Evolutionary conservation across 2,888 invertebrate genomes (phyloP).

Genomic region (Troides aeacus): DNA sequence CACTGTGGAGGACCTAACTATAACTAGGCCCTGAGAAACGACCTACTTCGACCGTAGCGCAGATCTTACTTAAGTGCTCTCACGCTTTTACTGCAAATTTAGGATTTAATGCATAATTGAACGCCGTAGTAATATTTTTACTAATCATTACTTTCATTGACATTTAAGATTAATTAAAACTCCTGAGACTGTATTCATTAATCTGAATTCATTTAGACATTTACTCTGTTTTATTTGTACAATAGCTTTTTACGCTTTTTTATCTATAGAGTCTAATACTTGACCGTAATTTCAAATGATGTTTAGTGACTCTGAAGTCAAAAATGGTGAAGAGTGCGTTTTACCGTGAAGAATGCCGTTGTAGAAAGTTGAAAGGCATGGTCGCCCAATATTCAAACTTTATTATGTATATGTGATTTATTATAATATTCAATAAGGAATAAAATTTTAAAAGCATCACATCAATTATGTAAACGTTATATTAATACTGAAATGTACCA

Average conservation of each 20-base stretch:
- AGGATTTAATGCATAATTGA: constrained; percentile 24
- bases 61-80: constrained; percentile 46
- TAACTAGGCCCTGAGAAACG: constrained; percentile 56
- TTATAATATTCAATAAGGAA: constrained; percentile 12
- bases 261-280: too few relatives aligned
- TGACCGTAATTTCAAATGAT: too few relatives aligned
- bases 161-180: neutral
- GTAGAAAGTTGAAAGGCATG: constrained; percentile 12
- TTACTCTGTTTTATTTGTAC: too few relatives aligned
- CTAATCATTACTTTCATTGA: neutral
- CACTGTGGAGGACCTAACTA: constrained; percentile 53
- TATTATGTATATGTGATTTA: neutral
- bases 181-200: neutral
- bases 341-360: constrained; percentile 10
- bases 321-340: neutral
- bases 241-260: too few relatives aligned
- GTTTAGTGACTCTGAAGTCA: too few relatives aligned
- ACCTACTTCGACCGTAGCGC: constrained; percentile 56
- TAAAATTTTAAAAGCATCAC: constrained; percentile 2
- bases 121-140: neutral
- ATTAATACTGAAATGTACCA: constrained; percentile 8
- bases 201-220: neutral
- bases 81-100: constrained; percentile 33
- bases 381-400: constrained; percentile 3
- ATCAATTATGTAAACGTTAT: neutral